Conservation (phyloP, 92 coral and sea anemone genomes). For the Phenganax stokvisi region DNA sequence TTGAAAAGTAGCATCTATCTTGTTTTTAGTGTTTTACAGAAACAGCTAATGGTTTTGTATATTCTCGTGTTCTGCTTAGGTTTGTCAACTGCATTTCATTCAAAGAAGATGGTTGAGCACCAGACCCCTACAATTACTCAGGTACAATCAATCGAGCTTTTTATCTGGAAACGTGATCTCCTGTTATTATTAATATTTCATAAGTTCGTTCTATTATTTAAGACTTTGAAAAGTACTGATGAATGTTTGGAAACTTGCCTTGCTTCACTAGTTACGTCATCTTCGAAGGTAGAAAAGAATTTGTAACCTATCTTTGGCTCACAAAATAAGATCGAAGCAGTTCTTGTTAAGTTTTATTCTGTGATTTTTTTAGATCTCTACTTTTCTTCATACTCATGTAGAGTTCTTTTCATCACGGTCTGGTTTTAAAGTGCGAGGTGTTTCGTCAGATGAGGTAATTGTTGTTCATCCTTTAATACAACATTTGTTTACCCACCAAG, state of each 20-base stretch:
- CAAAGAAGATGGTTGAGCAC: slow-evolving; percentile 78
- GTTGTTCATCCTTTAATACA: background rate
- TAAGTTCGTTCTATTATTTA: slow-evolving; percentile 7
- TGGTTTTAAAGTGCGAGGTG: slow-evolving; percentile 75
- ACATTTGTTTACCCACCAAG: background rate
- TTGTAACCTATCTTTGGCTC: background rate
- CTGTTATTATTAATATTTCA: background rate
- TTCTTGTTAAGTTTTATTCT: background rate
- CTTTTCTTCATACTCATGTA: slow-evolving; percentile 47
- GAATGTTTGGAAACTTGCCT: slow-evolving; percentile 84
- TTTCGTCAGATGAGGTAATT: slow-evolving; percentile 30
- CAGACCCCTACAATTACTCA: slow-evolving; percentile 89
- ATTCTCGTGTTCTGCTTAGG: slow-evolving; percentile 33
- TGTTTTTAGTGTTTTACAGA: background rate
- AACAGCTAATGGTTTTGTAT: background rate
- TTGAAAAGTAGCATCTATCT: background rate
- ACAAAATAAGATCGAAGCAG: background rate
- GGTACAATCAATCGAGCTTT: slow-evolving; percentile 40
- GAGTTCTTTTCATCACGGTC: slow-evolving; percentile 81
- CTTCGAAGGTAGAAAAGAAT: slow-evolving; percentile 63
- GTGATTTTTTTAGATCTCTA: slow-evolving; percentile 6
- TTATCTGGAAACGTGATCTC: background rate
- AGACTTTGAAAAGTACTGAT: slow-evolving; percentile 89
- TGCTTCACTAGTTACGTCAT: slow-evolving; percentile 67
- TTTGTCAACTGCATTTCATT: slow-evolving; percentile 72